phyloP scores from a whole-genome alignment of 2,113 vertebrate species.

The Micronycteris hirsuta region DNA sequence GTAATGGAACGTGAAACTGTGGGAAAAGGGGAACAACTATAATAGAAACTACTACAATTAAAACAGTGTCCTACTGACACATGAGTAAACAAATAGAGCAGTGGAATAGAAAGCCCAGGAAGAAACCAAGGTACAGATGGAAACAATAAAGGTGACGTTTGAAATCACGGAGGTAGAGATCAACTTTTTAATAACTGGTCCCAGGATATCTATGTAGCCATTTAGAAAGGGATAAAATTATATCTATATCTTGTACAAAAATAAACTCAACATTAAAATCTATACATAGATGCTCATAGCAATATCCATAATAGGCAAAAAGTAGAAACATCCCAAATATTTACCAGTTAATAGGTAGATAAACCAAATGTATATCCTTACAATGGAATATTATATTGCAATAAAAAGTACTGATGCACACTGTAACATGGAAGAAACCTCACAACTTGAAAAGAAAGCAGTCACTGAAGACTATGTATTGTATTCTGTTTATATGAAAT shows the following conservation, averaged over 20 bases:
- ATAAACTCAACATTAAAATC: background rate
- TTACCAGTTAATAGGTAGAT: background rate
- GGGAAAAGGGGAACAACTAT: background rate
- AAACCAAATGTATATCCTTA: background rate
- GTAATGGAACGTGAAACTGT: background rate
- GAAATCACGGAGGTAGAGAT: background rate
- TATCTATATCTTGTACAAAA: background rate
- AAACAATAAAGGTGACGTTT: background rate
- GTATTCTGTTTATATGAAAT: background rate
- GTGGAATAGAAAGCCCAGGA: background rate
- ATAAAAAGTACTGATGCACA: background rate
- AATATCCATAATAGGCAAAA: background rate
- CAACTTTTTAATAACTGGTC: background rate
- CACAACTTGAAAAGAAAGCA: background rate
- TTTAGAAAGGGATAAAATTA: background rate
- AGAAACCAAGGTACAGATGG: background rate
- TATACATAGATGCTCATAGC: background rate
- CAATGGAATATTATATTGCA: background rate
- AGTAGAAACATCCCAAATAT: background rate
- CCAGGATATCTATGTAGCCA: background rate
- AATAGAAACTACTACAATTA: background rate
- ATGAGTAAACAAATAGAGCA: background rate
- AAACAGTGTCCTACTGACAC: background rate
- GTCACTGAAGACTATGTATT: background rate
- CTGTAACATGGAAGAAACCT: background rate